Base-by-base conservation (phyloP, 2,888 invertebrate species). In the Drosophila macrothrix region DNA sequence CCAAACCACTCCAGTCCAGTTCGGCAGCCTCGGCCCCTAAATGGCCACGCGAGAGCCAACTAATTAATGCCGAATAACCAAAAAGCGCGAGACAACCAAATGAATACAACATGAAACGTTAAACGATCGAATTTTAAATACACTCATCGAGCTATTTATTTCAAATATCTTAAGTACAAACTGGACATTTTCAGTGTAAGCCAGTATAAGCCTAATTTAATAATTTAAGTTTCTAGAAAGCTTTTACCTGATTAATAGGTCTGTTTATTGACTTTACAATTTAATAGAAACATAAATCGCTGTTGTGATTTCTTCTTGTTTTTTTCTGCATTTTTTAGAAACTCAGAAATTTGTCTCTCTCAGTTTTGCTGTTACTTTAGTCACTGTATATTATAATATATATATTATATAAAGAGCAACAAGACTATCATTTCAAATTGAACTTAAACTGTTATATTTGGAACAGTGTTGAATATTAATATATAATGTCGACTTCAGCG, bases 21-120 rank as follows among this genome's bases (percentile, higher is more conserved):
- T 25, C 54, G 41, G 68, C 54, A 37, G 66, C 2, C 56, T n/a
- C 63, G 60, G 68, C 81, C 75, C 64, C 65, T 78, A 82, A 84
- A 78, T 81, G 86, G 88, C 78, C 82, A 82, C 80, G 81, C 86
- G 71, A 76, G 79, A 80, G 73, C 62, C 80, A 72, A 90, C 90
- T 88, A 88, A 88, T 88, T 88, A 88, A 88, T 86, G 82, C 88
- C 75, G 75, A 59, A 62, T 62, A 62, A 39, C 55, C 67, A 67
- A 78, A 82, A 83, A 66, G 68, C 61, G 62, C 68, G 66, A 82
- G 66, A 74, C 72, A 83, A 88, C 83, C 72, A 80, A 84, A 83
- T 87, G 73, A 73, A 87, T 78, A 69, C 73, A 68, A 73, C 55
- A 9, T 3, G n/a, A 29, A 22, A 4, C 4, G 5, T 0, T 22